A percentile compares a stretch with the other conserved stretches of the same genome.
Conservation (phyloP, 64 coral and sea anemone genomes). For the Anthopleura sola region DNA sequence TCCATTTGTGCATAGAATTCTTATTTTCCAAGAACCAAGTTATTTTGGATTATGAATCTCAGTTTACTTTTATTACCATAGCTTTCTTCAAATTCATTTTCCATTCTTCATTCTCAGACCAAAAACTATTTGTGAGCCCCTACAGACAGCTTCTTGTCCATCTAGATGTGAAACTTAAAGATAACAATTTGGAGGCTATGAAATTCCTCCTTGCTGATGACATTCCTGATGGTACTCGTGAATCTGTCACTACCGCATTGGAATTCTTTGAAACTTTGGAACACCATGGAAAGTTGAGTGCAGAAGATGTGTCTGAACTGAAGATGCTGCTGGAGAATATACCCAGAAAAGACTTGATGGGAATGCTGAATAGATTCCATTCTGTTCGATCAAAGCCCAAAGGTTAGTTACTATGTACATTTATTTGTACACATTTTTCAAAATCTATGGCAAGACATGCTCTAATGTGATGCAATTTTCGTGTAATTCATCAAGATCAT, state of each 20-base stretch:
- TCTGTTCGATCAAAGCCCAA: neutral
- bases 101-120: neutral
- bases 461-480: no score
- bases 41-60: no score
- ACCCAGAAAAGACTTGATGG: slow-evolving; percentile 37
- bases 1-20: no score
- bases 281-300: slow-evolving; percentile 33
- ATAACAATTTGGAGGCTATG: slow-evolving; percentile 43
- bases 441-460: no score
- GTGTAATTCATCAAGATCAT: no score
- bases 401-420: neutral
- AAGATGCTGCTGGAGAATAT: slow-evolving; percentile 26
- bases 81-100: neutral
- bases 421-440: no score
- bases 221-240: slow-evolving; percentile 26
- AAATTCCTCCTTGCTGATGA: slow-evolving; percentile 34
- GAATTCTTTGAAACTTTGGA: slow-evolving; percentile 39
- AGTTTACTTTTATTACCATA: neutral
- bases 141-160: slow-evolving; percentile 25
- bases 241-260: slow-evolving; percentile 20
- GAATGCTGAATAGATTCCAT: neutral
- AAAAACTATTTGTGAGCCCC: neutral
- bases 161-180: slow-evolving; percentile 28
- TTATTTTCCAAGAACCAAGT: no score
- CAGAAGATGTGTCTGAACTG: neutral